Evolutionary conservation across 2,888 invertebrate genomes (phyloP).

Genomic region (Orthosia gothica): DNA sequence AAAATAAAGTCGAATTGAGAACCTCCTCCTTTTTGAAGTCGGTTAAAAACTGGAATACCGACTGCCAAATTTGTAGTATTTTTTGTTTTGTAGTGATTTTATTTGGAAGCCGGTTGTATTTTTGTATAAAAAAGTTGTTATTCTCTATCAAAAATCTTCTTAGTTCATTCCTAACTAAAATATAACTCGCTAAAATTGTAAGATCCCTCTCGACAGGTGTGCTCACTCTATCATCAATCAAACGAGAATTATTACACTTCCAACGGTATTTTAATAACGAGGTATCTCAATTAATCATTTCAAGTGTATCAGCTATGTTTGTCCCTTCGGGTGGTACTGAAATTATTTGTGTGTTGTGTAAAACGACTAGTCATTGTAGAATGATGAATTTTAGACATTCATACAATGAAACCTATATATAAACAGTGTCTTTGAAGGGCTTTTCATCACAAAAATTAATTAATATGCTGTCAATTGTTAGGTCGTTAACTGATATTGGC

Average conservation of each 20-base stretch:
- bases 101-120: too few relatives aligned
- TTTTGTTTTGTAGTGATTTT: too few relatives aligned
- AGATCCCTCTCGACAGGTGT: conserved; percentile 30
- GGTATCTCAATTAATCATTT: conserved; percentile 73
- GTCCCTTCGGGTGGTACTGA: conserved; percentile 19
- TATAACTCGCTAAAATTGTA: conserved; percentile 24
- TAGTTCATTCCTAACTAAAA: conserved; percentile 6
- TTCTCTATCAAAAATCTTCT: not conserved
- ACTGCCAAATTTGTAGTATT: too few relatives aligned
- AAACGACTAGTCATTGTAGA: conserved; percentile 10
- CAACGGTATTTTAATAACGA: conserved; percentile 72
- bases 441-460: not conserved
- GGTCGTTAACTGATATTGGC: too few relatives aligned
- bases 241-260: conserved; percentile 65
- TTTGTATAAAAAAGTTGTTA: too few relatives aligned
- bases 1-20: too few relatives aligned
- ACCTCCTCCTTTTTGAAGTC: too few relatives aligned
- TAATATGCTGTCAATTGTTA: too few relatives aligned
- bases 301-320: conserved; percentile 28
- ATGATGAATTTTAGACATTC: not conserved
- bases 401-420: not conserved
- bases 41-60: too few relatives aligned
- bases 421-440: not conserved
- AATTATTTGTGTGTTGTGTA: conserved; percentile 9
- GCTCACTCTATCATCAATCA: conserved; percentile 63